Base-by-base conservation (phyloP, 2,888 invertebrate genomes). In the Sminthurides aquaticus region DNA sequence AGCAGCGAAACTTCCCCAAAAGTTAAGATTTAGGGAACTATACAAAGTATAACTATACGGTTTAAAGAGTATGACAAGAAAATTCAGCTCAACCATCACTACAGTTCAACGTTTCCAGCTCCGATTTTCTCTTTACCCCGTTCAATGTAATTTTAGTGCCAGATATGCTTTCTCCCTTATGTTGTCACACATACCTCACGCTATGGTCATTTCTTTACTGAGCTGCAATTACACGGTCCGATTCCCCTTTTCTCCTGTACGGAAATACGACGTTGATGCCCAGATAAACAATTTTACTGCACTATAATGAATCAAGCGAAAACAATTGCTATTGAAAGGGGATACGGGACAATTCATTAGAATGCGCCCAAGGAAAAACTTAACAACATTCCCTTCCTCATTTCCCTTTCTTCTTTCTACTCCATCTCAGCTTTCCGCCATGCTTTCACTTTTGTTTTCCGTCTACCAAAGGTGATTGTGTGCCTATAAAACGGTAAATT, bases 251-350 rank as follows among this genome's bases (percentile, higher is more conserved):
- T n/a, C n/a, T n/a, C n/a, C 43, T 34, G 43, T 11, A 34, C 5
- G 43, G 43, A 20, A 8, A 18, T 52, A 52, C 22, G 25, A 25
- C 49, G 55, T 52, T 62, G 52, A 57, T 29, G 49, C n/a, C 28
- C 57, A 60, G 66, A 63, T 67, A 66, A 49, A 22, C 3, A 57
- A 62, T 60, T 70, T 71, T 70, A 70, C 68, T 68, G 58, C 64
- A 64, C 65, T 64, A 64, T 67, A 72, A 70, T 70, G 72, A 72
- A 70, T 70, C 72, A 72, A 70, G 72, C 72, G 61, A 68, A 70
- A 72, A 70, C 69, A 72, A 72, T 70, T 70, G 69, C 61, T 67
- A 64, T 72, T 72, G 70, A 70, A 72, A 72, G 70, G 69, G 55
- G 56, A 63, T 60, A 67, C 65, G 56, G 59, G 61, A 60, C n/a